Evolutionary conservation across 2,797 vertebrate species (phyloP).

Genomic region (Margarornis squamiger): DNA sequence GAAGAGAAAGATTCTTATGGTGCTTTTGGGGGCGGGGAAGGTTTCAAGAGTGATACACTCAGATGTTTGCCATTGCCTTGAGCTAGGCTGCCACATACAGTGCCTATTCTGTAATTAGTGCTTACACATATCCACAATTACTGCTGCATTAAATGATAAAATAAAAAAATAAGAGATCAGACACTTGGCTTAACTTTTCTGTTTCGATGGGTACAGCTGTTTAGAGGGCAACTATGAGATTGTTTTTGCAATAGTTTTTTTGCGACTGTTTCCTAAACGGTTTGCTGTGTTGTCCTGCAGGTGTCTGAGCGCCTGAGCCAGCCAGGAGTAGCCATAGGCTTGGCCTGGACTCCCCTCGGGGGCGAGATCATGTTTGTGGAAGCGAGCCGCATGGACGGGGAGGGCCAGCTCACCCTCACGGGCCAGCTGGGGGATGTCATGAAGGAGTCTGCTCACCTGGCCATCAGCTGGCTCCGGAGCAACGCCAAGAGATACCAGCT

Average conservation of each 20-base stretch:
- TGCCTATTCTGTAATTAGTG: background rate
- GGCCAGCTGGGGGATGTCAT: constrained; percentile 94
- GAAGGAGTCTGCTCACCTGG: constrained; percentile 96
- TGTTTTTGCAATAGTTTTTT: background rate
- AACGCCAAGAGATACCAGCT: constrained; percentile 91
- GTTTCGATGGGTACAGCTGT: background rate
- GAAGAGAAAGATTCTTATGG: background rate
- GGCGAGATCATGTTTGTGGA: constrained; percentile 99
- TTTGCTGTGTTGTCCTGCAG: constrained; percentile 63
- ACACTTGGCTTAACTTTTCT: background rate
- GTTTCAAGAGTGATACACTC: background rate
- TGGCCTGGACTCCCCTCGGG: constrained; percentile 94
- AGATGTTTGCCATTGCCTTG: background rate
- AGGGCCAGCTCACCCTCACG: constrained; percentile 92
- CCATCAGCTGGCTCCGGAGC: constrained; percentile 95
- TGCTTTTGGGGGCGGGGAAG: background rate
- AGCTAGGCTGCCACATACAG: background rate
- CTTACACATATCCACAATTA: background rate
- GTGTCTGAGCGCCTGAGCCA: constrained; percentile 91
- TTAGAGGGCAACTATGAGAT: background rate
- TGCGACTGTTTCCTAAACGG: accelerated
- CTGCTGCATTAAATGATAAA: background rate
- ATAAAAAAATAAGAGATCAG: background rate
- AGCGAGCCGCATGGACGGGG: constrained; percentile 94
- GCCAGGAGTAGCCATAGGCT: constrained; percentile 91